Percentiles rank a stretch among this genome's conserved stretches.
Evolutionary conservation across 2,797 vertebrate species (phyloP).

Genomic region (Rhinella marina): DNA sequence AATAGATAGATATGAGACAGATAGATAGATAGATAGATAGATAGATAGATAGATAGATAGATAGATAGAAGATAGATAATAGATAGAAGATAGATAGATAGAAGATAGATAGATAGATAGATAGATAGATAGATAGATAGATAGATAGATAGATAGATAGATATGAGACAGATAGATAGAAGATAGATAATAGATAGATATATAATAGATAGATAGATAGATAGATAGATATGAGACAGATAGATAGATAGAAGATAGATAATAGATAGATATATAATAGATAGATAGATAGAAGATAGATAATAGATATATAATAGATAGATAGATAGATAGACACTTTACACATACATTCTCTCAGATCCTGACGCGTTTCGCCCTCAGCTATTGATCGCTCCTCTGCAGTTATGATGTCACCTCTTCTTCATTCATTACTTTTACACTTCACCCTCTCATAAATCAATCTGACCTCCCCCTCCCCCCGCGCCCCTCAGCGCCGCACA

Average conservation of each 20-base stretch:
- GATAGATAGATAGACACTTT: too few species aligned
- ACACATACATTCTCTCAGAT: too few species aligned
- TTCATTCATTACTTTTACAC: constrained; percentile 21
- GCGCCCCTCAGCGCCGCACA: not conserved
- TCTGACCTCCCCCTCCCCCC: not conserved
- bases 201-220: not conserved
- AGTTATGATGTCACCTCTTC: constrained; percentile 9
- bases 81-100: not conserved
- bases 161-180: not conserved
- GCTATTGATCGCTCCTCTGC: constrained; percentile 19
- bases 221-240: not conserved
- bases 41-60: not conserved
- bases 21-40: too few species aligned
- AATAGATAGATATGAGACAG: too few species aligned
- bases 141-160: not conserved
- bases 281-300: not conserved
- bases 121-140: not conserved
- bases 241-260: not conserved
- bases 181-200: not conserved
- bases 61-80: not conserved
- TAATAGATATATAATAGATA: too few species aligned
- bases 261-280: not conserved
- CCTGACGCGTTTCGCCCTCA: not conserved
- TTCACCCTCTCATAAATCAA: constrained; percentile 10
- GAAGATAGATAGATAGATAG: not conserved